These are phyloP conservation scores for Tetramorium simillimum DNA, from an alignment of 1,140 invertebrate genomes.

Conservation along the genomic window DNA sequence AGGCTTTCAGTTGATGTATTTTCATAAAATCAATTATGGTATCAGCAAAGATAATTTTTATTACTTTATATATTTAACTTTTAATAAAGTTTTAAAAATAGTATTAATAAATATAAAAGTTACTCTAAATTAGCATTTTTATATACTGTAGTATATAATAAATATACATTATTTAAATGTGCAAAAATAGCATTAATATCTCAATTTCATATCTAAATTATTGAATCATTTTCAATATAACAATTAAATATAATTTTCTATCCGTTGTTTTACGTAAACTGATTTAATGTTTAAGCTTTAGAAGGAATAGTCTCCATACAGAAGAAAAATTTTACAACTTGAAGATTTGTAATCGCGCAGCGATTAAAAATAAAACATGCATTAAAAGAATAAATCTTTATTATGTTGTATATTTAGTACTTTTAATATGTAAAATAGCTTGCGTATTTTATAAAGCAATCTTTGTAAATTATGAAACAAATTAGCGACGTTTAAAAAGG, in stretches of 20 bases:
- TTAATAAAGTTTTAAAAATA: not conserved
- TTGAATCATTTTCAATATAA: not conserved
- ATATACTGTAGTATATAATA: not conserved
- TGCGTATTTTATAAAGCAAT: conserved; percentile 15
- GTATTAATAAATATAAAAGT: not conserved
- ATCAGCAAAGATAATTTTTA: not conserved
- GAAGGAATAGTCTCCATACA: not conserved
- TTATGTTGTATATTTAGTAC: not conserved
- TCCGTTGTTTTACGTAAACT: not conserved
- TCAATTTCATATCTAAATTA: not conserved
- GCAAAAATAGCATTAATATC: not conserved
- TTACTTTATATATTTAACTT: not conserved
- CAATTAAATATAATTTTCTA: not conserved
- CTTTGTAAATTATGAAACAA: conserved; percentile 24
- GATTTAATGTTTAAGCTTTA: not conserved
- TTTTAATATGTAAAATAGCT: not conserved
- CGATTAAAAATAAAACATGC: not conserved
- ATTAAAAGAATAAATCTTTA: conserved; percentile 30
- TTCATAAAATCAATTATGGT: not conserved
- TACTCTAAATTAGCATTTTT: conserved; percentile 12
- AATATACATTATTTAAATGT: not conserved
- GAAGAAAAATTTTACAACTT: not conserved
- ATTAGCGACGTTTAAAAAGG: conserved; percentile 22
- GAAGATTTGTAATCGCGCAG: not conserved
- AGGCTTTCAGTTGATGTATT: not conserved